Conservation (phyloP, 2,797 vertebrate genomes). For the Rhynchonycteris naso region DNA sequence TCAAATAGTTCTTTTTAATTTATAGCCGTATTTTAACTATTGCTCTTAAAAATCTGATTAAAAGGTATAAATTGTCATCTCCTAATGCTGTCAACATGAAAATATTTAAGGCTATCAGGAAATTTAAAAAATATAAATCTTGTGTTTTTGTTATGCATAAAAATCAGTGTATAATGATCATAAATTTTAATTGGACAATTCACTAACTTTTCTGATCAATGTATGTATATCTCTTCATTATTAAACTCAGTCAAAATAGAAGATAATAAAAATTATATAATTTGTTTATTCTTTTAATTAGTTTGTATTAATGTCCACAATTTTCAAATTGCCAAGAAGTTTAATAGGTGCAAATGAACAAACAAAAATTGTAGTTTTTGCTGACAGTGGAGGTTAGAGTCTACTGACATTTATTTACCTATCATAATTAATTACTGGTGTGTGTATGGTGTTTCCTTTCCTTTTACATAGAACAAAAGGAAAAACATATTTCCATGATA, state of each 20-base stretch:
- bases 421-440: background rate
- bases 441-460: background rate
- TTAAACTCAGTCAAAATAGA: constrained; percentile 39
- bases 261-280: background rate
- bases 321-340: background rate
- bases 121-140: background rate
- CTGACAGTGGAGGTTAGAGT: background rate
- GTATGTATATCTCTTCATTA: background rate
- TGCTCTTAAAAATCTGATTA: background rate
- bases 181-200: background rate
- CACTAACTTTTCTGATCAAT: background rate
- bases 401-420: background rate
- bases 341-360: background rate
- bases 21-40: background rate
- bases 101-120: background rate
- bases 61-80: background rate
- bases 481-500: background rate
- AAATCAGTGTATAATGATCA: background rate
- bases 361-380: background rate
- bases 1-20: background rate
- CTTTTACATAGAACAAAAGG: background rate
- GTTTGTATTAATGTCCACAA: background rate
- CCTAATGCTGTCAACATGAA: background rate
- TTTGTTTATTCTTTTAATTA: background rate
- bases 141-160: background rate